These are phyloP conservation scores for Drosophila lowei DNA, from an alignment of 1,140 invertebrate species.

Conservation along the genomic window DNA sequence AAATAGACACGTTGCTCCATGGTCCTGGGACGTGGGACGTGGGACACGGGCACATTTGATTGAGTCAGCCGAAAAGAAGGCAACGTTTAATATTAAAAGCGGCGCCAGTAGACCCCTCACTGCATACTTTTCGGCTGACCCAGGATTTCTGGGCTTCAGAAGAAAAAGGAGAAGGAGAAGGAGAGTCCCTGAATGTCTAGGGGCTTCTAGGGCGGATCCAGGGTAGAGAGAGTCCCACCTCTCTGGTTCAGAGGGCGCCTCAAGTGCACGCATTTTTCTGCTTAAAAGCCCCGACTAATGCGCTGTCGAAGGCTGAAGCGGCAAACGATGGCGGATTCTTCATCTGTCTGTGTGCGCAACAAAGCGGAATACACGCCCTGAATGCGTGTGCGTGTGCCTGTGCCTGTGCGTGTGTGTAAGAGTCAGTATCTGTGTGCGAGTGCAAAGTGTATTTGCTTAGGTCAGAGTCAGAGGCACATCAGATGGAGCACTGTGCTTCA, in stretches of 20 bases:
- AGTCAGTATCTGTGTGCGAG: no score
- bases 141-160: neutral
- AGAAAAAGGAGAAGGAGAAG: constrained; percentile 10
- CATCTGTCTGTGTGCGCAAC: constrained; percentile 69
- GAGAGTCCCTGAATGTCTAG: constrained; percentile 14
- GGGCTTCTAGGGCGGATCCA: neutral
- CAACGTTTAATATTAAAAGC: constrained; percentile 59
- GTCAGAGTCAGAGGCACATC: constrained; percentile 50
- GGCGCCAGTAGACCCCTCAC: neutral
- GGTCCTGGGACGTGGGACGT: constrained; percentile 9
- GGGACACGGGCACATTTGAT: constrained; percentile 11
- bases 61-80: constrained; percentile 53
- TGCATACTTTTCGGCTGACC: neutral
- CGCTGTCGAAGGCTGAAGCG: constrained; percentile 44
- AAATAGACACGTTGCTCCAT: constrained; percentile 34
- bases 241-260: constrained; percentile 19
- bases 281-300: constrained; percentile 81
- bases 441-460: constrained; percentile 74
- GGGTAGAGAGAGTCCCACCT: no score
- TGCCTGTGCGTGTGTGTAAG: no score
- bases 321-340: constrained; percentile 45
- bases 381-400: constrained; percentile 20
- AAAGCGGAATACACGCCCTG: constrained; percentile 59
- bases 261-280: constrained; percentile 81
- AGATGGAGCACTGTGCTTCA: neutral